Conservation (phyloP, 2,888 invertebrate genomes). For the Phragmatobia fuliginosa region DNA sequence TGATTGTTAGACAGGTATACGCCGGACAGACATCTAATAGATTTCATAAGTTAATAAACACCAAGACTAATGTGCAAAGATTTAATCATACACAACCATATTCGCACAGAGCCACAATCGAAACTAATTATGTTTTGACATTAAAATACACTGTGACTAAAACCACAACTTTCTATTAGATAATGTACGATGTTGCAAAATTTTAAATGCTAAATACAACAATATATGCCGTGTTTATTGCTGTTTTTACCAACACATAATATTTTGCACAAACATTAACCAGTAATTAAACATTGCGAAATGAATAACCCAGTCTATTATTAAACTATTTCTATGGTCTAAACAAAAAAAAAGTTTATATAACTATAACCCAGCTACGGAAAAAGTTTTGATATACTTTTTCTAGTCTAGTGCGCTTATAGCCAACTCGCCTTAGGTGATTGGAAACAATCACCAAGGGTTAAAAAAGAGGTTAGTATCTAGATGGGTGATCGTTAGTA, state of each 20-base stretch:
- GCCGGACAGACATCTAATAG: neutral
- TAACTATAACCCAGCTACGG: too few relatives aligned
- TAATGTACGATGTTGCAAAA: neutral
- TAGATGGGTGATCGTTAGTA: too few relatives aligned
- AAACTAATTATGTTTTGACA: conserved; percentile 10
- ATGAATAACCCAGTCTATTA: neutral
- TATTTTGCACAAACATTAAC: neutral
- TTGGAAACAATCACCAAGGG: too few relatives aligned
- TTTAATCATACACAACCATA: neutral
- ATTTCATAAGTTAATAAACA: neutral
- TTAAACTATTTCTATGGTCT: neutral
- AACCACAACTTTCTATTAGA: conserved; percentile 7
- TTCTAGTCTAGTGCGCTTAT: too few relatives aligned
- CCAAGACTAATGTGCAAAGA: neutral
- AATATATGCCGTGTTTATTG: neutral
- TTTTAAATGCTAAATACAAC: neutral
- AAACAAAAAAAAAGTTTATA: too few relatives aligned
- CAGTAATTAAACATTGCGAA: neutral
- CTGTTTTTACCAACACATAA: conserved; percentile 2
- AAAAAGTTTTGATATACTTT: too few relatives aligned
- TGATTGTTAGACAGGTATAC: neutral
- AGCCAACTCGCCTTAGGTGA: too few relatives aligned
- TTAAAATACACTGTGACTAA: conserved; percentile 13
- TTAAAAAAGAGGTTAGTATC: too few relatives aligned
- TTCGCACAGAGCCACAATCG: neutral